These are phyloP conservation scores for Prinia subflava DNA, from an alignment of 2,113 vertebrate genomes.

Conservation along the genomic window DNA sequence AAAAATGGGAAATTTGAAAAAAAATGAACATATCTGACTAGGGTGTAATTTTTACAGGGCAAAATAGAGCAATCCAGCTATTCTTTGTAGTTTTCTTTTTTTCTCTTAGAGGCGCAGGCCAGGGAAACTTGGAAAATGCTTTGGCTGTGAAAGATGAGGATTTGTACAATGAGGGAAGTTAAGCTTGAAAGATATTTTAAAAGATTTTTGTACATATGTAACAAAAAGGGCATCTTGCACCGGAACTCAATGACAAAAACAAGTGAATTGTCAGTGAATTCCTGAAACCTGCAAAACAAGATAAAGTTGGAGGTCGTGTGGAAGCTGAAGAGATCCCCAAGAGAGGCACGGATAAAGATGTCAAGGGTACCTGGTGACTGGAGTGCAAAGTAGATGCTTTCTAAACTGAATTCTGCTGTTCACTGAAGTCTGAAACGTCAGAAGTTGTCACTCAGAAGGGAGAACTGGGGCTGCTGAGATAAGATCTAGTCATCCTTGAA, in stretches of 20 bases:
- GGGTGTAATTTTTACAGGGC: background rate
- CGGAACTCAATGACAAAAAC: background rate
- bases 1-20: background rate
- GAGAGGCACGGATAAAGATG: background rate
- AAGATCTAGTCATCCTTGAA: constrained; percentile 17
- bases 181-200: background rate
- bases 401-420: background rate
- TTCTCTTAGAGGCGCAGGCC: background rate
- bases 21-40: background rate
- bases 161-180: background rate
- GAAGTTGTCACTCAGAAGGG: background rate
- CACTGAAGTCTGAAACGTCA: background rate
- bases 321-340: background rate
- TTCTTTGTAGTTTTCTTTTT: background rate
- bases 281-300: background rate
- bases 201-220: background rate
- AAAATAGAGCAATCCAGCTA: background rate
- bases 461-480: background rate
- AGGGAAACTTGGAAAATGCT: background rate
- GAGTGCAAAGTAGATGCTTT: background rate
- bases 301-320: background rate
- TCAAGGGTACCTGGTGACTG: background rate
- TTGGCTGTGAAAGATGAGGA: background rate
- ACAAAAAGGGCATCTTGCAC: background rate
- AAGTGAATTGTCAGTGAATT: background rate